Percentiles rank a stretch among this genome's conserved stretches.
These are phyloP conservation scores for Helogale parvula DNA, from an alignment of 2,113 vertebrate genomes.

Conservation along the genomic window DNA sequence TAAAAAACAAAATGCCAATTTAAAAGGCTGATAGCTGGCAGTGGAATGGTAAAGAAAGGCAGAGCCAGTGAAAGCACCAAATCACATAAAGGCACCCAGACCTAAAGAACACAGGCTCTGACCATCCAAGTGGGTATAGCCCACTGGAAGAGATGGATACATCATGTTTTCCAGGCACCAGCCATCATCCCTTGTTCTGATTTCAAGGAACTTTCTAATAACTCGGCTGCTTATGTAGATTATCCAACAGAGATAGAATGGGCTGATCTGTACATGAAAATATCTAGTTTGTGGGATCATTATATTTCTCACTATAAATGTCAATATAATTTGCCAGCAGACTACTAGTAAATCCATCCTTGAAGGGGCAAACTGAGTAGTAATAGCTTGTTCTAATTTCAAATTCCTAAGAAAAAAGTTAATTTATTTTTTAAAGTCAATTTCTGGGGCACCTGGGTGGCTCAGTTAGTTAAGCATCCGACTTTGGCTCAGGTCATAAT, in stretches of 20 bases:
- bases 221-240: not conserved
- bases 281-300: not conserved
- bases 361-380: not conserved
- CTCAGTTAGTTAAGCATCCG: too few relatives aligned
- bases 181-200: not conserved
- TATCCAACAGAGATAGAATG: not conserved
- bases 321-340: not conserved
- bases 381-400: not conserved
- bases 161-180: not conserved
- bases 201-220: not conserved
- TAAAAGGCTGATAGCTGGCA: not conserved
- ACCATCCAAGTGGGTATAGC: not conserved
- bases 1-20: not conserved
- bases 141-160: not conserved
- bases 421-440: not conserved
- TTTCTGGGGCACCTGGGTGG: not conserved
- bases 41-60: not conserved
- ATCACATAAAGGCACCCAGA: not conserved
- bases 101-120: not conserved
- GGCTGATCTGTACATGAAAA: not conserved
- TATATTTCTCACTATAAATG: conserved; percentile 25
- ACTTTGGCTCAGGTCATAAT: too few relatives aligned
- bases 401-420: not conserved
- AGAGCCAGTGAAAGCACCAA: not conserved
- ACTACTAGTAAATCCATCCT: not conserved